Evolutionary conservation across 2,888 invertebrate genomes (phyloP).

Genomic region (Lochmaea capreae): DNA sequence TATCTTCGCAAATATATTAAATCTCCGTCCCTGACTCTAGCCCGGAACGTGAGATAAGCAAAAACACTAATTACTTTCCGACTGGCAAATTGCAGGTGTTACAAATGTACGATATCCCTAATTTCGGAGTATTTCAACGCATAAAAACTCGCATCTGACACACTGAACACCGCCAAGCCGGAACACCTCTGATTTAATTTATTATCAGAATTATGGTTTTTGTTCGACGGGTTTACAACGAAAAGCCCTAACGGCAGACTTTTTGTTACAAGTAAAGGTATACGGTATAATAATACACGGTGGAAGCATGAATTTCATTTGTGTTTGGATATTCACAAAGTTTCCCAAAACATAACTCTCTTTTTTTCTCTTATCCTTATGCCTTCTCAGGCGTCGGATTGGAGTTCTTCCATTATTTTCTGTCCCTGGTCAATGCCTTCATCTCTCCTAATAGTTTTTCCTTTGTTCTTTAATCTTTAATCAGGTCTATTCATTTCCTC

Average conservation of each 20-base stretch:
- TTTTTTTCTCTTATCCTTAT: too few relatives aligned
- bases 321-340: neutral
- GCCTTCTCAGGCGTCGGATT: too few relatives aligned
- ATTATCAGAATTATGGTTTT: conserved; percentile 51
- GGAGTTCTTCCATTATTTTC: too few relatives aligned
- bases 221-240: conserved; percentile 40
- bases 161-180: conserved; percentile 43
- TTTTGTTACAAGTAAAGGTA: conserved; percentile 33
- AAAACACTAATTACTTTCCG: conserved; percentile 66
- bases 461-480: too few relatives aligned
- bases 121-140: conserved; percentile 47
- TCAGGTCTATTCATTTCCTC: too few relatives aligned
- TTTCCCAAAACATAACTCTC: neutral
- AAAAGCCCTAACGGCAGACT: conserved; percentile 44
- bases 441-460: too few relatives aligned
- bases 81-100: conserved; percentile 66
- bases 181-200: conserved; percentile 54
- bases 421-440: too few relatives aligned
- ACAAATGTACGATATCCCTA: conserved; percentile 61
- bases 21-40: conserved; percentile 19
- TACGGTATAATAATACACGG: neutral
- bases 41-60: conserved; percentile 63
- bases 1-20: neutral
- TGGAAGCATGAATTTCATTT: neutral
- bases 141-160: conserved; percentile 44